Evolutionary conservation across 2,888 invertebrate genomes (phyloP).

Genomic region (Drosophila robusta): DNA sequence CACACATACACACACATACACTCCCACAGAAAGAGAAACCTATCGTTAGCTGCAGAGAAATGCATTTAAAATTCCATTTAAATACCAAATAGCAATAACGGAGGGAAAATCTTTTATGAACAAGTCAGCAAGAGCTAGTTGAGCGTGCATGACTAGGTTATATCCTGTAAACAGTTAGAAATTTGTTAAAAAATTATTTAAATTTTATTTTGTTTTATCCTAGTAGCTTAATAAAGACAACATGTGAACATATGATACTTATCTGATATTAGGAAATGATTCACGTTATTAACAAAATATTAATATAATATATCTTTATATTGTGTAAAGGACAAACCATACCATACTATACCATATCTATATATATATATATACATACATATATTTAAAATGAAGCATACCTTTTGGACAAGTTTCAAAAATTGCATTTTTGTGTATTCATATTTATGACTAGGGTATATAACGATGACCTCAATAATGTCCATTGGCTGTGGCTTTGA

Average conservation of each 20-base stretch:
- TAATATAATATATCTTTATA: no score
- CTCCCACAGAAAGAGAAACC: not conserved
- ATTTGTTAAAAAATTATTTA: not conserved
- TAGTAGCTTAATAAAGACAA: no score
- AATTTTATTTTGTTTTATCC: not conserved
- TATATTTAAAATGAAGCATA: no score
- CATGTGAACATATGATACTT: no score
- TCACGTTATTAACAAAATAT: no score
- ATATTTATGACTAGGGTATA: not conserved
- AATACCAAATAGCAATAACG: conserved; percentile 49
- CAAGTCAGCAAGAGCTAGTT: not conserved
- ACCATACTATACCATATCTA: no score
- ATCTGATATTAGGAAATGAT: no score
- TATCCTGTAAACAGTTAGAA: conserved; percentile 4
- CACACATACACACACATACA: not conserved
- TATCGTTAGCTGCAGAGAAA: conserved; percentile 12
- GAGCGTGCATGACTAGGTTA: not conserved
- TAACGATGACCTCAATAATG: conserved; percentile 26
- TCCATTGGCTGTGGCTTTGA: conserved; percentile 42
- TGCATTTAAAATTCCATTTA: conserved; percentile 64
- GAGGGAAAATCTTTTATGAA: conserved; percentile 33
- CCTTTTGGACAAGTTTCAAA: no score
- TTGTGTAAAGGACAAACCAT: no score
- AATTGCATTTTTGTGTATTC: not conserved
- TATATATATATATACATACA: no score